These are phyloP conservation scores for Machimus rusticus DNA, from an alignment of 2,888 invertebrate species.

Conservation along the genomic window DNA sequence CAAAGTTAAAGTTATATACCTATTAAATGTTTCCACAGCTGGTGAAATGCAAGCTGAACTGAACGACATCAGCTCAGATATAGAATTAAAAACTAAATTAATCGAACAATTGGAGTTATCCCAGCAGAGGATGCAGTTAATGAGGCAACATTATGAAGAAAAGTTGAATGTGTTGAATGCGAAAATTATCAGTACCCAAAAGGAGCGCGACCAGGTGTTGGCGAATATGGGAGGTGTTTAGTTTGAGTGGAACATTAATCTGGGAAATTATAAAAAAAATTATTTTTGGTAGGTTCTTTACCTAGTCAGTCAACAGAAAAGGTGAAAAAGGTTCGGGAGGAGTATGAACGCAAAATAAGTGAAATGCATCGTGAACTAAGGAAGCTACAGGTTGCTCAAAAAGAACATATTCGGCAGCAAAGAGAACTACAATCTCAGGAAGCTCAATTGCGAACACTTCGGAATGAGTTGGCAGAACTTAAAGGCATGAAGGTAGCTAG, in stretches of 20 bases:
- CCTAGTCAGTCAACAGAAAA: slow-evolving; percentile 65
- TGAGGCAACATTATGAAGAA: slow-evolving; percentile 92
- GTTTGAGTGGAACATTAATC: background rate
- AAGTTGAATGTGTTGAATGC: slow-evolving; percentile 83
- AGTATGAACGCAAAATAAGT: slow-evolving; percentile 85
- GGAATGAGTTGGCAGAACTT: slow-evolving; percentile 80
- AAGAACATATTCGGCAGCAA: slow-evolving; percentile 86
- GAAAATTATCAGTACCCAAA: slow-evolving; percentile 86
- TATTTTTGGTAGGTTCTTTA: slow-evolving; percentile 24
- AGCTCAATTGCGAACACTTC: slow-evolving; percentile 74
- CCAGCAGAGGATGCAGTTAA: slow-evolving; percentile 82
- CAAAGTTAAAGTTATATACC: background rate
- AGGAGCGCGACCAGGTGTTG: slow-evolving; percentile 89
- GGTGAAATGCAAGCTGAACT: slow-evolving; percentile 78
- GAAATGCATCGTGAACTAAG: slow-evolving; percentile 87
- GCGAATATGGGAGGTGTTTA: slow-evolving; percentile 61
- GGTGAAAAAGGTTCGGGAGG: slow-evolving; percentile 81
- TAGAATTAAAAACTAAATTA: slow-evolving; percentile 91
- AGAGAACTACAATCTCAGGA: slow-evolving; percentile 79
- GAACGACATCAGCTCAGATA: slow-evolving; percentile 89
- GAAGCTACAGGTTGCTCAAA: slow-evolving; percentile 83
- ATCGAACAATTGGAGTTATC: slow-evolving; percentile 93
- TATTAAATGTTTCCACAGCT: slow-evolving; percentile 55
- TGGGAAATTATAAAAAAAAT: background rate
- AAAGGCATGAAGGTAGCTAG: slow-evolving; percentile 77